Conservation (phyloP, 2,797 vertebrate genomes). For the Urosaurus nigricauda region DNA sequence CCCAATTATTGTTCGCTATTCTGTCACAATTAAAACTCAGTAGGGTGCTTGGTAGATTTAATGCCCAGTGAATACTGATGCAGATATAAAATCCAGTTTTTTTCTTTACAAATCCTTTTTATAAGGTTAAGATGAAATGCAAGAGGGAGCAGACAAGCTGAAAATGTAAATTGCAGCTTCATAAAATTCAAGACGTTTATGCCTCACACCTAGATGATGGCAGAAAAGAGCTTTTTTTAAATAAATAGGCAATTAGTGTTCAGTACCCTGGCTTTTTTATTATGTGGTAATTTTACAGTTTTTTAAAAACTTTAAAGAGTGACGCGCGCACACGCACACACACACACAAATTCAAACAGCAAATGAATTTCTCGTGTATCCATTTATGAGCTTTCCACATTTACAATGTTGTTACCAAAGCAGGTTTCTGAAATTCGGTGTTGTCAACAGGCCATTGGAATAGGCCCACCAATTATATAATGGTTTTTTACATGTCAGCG, state of each 20-base stretch:
- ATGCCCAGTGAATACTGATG: conserved; percentile 80
- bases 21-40: conserved; percentile 85
- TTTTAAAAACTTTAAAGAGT: conserved; percentile 79
- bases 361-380: conserved; percentile 77
- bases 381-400: conserved; percentile 81
- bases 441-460: conserved; percentile 82
- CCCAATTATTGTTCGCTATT: conserved; percentile 86
- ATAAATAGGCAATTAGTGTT: conserved; percentile 81
- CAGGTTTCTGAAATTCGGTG: conserved; percentile 77
- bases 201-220: conserved; percentile 70
- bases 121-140: conserved; percentile 71
- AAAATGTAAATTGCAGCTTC: conserved; percentile 70
- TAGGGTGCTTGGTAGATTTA: conserved; percentile 81
- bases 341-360: conserved; percentile 71
- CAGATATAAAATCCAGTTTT: conserved; percentile 75
- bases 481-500: conserved; percentile 81
- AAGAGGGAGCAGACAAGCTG: conserved; percentile 59
- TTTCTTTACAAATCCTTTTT: background rate
- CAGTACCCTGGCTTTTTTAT: conserved; percentile 79
- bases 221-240: conserved; percentile 66
- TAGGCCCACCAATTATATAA: conserved; percentile 77
- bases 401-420: conserved; percentile 77
- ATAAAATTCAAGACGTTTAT: conserved; percentile 75
- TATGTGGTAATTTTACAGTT: conserved; percentile 84
- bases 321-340: conserved; percentile 2